Base-by-base conservation (phyloP, 2,113 vertebrate species). In the Azemiops feae region DNA sequence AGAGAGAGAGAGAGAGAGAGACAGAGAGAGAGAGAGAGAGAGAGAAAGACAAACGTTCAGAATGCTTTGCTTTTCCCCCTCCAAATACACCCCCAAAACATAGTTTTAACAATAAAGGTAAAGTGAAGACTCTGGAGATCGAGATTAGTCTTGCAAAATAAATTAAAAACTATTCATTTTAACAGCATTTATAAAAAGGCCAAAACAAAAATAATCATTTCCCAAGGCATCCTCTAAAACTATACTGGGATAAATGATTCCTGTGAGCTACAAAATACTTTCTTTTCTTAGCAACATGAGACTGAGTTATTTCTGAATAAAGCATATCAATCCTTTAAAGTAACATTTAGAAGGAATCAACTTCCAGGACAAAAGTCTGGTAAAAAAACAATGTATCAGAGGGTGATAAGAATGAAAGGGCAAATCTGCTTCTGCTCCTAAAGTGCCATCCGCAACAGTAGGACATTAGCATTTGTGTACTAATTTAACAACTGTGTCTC, bases 401-500 rank as follows among this genome's bases (percentile, higher is more conserved):
- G 96, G 90, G 22, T 91, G 81, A 95, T 93, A 95, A 91, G 95
- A 96, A 85, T 60, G 95, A 91, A 53, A 93, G 9, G 0, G 7
- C 30, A 96, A 95, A 96, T 96, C 52, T 91, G 53, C 60, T 96
- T 96, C 20, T 22, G 30, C 64, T 94, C n/a, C 53, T 92, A 97
- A 94, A 3, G 60, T 18, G 1, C 94, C 57, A 94, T 85, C 88
- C 91, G n/a, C 90, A 90, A 95, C 58, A 10, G 22, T 43, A 93
- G 81, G 3, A 87, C 89, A 94, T 34, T 94, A 93, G 69, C 47
- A 94, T 93, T 91, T 91, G 54, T 92, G 87, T 90, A 58, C 92
- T 95, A 94, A 92, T 55, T 93, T 47, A 93, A 95, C 81, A 89
- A 5, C 20, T 89, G 93, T 92, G 91, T 93, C 74, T 92, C 91